These are phyloP conservation scores for Campoletis raptor DNA, from an alignment of 2,888 invertebrate genomes.

Conservation along the genomic window DNA sequence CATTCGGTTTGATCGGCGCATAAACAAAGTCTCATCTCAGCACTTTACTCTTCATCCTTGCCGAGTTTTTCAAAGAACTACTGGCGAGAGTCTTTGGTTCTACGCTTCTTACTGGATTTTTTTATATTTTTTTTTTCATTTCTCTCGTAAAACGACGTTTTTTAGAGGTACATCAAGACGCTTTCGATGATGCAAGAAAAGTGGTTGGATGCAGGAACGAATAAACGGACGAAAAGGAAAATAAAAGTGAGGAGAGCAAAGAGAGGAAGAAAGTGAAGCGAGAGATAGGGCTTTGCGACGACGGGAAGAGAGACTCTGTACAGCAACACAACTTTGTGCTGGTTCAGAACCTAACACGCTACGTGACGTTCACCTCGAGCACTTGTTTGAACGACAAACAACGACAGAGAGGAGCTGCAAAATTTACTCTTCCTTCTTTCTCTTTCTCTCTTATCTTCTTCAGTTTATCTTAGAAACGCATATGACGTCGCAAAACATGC, in stretches of 20 bases:
- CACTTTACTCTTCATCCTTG: constrained; percentile 12
- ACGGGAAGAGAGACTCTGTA: not conserved
- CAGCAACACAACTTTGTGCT: constrained; percentile 48
- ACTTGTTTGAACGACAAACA: constrained; percentile 55
- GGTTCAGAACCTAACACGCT: constrained; percentile 55
- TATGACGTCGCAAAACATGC: constrained; percentile 34
- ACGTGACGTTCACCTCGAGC: constrained; percentile 42
- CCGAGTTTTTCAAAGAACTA: not conserved
- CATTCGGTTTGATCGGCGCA: constrained; percentile 27
- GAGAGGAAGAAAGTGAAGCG: not conserved
- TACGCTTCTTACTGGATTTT: constrained; percentile 4
- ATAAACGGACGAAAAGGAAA: constrained; percentile 16
- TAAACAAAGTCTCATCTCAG: constrained; percentile 31
- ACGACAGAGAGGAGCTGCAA: constrained; percentile 42
- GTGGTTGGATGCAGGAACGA: constrained; percentile 14
- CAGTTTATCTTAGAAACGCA: constrained; percentile 25
- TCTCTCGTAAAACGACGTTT: constrained; percentile 35
- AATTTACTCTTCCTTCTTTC: constrained; percentile 27
- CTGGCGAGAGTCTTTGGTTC: constrained; percentile 14
- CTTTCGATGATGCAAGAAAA: constrained; percentile 28
- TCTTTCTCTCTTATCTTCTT: constrained; percentile 1
- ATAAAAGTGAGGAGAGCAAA: not conserved
- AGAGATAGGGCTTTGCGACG: not conserved
- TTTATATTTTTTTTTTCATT: not conserved
- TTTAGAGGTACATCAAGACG: constrained; percentile 11